phyloP scores from a whole-genome alignment of 2,888 invertebrate genomes.

The Steinernema carpocapsae region DNA sequence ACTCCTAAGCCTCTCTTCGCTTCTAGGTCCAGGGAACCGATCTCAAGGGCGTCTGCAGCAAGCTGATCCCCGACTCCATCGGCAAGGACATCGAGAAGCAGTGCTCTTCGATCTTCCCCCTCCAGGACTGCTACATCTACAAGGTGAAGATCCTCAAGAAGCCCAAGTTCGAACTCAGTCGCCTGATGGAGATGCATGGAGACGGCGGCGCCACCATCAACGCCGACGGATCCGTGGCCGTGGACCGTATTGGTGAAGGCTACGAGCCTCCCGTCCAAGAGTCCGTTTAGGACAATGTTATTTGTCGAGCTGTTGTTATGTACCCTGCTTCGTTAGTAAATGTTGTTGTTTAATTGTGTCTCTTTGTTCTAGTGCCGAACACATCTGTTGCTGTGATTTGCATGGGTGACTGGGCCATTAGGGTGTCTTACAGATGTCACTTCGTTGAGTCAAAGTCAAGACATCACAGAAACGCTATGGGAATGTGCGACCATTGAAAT shows the following conservation, averaged over 20 bases:
- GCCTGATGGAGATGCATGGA: slow-evolving; percentile 87
- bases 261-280: slow-evolving; percentile 98
- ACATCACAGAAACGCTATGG: no score
- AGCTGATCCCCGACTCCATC: slow-evolving; percentile 88
- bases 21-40: slow-evolving; percentile 75
- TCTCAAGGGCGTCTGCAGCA: slow-evolving; percentile 85
- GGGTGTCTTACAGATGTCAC: no score
- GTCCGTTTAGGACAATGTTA: slow-evolving; percentile 79
- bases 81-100: slow-evolving; percentile 98
- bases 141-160: slow-evolving; percentile 99
- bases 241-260: slow-evolving; percentile 88
- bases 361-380: no score
- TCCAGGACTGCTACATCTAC: slow-evolving; percentile 96
- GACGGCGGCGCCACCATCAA: slow-evolving; percentile 52
- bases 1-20: background rate
- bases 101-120: slow-evolving; percentile 93
- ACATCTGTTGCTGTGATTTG: no score
- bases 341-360: slow-evolving; percentile 17
- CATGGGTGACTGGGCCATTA: no score
- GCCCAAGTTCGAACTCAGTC: slow-evolving; percentile 93
- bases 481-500: no score
- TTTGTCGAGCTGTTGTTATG: slow-evolving; percentile 37
- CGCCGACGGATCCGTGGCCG: slow-evolving; percentile 75
- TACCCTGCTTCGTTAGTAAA: background rate
- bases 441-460: no score